phyloP scores from a whole-genome alignment of 2,797 vertebrate genomes.

The Gallirallus australis region DNA sequence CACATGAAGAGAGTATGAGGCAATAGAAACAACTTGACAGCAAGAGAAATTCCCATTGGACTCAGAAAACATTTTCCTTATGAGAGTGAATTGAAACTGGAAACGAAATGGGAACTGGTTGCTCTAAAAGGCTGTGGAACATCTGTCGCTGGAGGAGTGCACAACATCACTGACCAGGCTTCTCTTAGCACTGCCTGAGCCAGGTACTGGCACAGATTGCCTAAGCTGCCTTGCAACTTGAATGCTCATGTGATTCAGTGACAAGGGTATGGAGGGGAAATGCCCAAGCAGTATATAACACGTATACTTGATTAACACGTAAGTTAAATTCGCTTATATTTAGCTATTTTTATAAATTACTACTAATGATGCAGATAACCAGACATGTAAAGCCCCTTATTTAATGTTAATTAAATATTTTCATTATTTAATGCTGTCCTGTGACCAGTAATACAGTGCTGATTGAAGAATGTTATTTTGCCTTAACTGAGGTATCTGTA shows the following conservation, averaged over 20 bases:
- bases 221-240: not conserved
- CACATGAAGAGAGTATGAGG: not conserved
- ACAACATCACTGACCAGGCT: not conserved
- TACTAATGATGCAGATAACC: not conserved
- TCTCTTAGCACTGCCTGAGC: not conserved
- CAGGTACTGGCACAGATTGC: not conserved
- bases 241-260: not conserved
- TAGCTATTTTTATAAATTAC: not conserved
- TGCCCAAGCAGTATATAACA: not conserved
- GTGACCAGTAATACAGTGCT: not conserved
- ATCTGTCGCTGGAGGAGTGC: not conserved
- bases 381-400: not conserved
- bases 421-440: not conserved
- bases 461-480: not conserved
- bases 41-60: not conserved
- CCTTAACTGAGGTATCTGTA: not conserved
- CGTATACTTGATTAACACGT: not conserved
- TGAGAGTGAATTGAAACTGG: not conserved
- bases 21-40: not conserved
- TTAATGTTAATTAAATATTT: not conserved
- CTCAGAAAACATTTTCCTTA: accelerated
- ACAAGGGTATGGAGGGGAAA: not conserved
- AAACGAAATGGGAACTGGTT: not conserved
- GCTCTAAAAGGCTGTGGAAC: not conserved
- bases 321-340: not conserved